A percentile compares a stretch with the other conserved stretches of the same genome.
Evolutionary conservation across 1,140 invertebrate genomes (phyloP).

Genomic region (Euura lappo): DNA sequence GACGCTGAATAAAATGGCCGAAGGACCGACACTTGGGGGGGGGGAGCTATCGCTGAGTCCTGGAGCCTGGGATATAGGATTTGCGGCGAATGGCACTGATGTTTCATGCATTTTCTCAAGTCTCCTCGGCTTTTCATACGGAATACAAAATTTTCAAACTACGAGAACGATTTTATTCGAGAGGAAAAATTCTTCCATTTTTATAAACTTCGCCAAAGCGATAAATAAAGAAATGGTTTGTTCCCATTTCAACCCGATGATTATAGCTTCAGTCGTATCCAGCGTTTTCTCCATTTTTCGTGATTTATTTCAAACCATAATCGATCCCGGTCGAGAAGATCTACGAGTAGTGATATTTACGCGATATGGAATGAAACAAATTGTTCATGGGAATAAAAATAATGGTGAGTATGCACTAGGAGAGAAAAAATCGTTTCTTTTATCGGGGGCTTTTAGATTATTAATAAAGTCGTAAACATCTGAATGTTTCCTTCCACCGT

Average conservation of each 20-base stretch:
- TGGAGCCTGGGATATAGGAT: neutral
- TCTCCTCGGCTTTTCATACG: neutral
- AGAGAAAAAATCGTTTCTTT: neutral
- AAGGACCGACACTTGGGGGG: neutral
- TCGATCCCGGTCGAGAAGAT: neutral
- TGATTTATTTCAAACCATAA: neutral
- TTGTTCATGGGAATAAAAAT: neutral
- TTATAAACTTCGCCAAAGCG: no score
- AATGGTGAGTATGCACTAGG: neutral
- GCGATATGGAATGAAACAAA: neutral
- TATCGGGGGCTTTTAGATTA: neutral
- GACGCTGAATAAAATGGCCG: conserved; percentile 10
- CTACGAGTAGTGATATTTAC: neutral
- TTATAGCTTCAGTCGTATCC: no score
- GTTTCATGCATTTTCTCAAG: conserved; percentile 2
- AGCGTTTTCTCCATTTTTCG: neutral
- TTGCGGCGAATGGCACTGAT: neutral
- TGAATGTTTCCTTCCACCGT: neutral
- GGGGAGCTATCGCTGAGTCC: neutral
- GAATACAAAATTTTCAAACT: neutral
- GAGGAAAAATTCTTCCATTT: no score
- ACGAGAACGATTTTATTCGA: no score
- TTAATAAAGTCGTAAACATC: neutral
- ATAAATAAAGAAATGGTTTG: no score
- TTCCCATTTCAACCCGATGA: no score